phyloP scores from a whole-genome alignment of 2,113 vertebrate species.

The Sinosuthora webbiana region DNA sequence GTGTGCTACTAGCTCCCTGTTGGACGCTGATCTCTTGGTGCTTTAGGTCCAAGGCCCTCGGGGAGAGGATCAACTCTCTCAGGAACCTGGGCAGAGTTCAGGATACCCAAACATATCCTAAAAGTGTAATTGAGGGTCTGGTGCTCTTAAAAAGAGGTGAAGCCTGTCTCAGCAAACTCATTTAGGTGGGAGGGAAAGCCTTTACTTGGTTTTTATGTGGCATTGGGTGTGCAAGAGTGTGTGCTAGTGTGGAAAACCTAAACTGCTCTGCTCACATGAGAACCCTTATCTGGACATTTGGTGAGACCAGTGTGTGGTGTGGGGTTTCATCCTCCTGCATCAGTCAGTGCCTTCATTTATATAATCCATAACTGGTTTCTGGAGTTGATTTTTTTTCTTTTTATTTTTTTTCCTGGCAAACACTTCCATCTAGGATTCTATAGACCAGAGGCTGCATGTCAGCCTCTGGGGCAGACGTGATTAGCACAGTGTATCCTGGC shows the following conservation, averaged over 20 bases:
- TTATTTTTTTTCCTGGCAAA: not conserved
- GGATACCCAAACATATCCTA: not conserved
- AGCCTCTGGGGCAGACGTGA: not conserved
- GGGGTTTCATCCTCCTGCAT: not conserved
- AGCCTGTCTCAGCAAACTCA: rapidly evolving
- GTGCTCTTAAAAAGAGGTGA: not conserved
- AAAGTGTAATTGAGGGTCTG: not conserved
- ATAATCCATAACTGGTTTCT: not conserved
- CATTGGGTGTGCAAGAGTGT: not conserved
- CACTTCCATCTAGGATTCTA: not conserved
- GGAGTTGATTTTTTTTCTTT: not conserved
- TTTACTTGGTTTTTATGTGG: not conserved
- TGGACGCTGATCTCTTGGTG: not conserved
- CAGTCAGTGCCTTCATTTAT: not conserved
- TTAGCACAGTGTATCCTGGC: not conserved
- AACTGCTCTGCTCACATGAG: not conserved
- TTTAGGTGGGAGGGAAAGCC: not conserved
- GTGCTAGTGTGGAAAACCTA: not conserved
- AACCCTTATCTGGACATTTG: not conserved
- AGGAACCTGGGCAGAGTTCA: not conserved
- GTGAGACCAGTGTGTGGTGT: not conserved
- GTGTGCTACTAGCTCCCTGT: not conserved
- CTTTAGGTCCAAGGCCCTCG: not conserved
- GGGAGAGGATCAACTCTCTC: not conserved
- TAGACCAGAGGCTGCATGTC: not conserved